Evolutionary conservation across 2,113 vertebrate species (phyloP).

Genomic region (Phaethon lepturus): DNA sequence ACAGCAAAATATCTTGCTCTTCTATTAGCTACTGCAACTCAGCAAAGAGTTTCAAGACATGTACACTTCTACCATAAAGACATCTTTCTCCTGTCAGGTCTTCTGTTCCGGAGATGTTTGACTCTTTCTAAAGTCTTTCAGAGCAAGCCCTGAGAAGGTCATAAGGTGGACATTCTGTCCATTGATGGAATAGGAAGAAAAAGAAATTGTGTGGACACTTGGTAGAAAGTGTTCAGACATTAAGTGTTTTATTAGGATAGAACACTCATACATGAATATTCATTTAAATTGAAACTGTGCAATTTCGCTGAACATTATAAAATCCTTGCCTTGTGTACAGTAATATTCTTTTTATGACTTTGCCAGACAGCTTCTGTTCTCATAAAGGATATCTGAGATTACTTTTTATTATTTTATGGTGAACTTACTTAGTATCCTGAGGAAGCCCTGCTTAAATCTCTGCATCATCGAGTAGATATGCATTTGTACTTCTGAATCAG

Average conservation of each 20-base stretch:
- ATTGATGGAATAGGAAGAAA: not conserved
- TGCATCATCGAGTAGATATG: not conserved
- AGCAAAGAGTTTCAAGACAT: not conserved
- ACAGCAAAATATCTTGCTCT: not conserved
- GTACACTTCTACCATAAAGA: not conserved
- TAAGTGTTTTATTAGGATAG: not conserved
- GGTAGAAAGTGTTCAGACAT: not conserved
- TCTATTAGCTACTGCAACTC: not conserved
- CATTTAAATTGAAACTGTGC: not conserved
- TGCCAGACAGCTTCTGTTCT: slow-evolving; percentile 8
- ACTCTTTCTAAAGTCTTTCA: not conserved
- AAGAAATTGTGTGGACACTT: not conserved
- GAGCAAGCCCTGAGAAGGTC: not conserved
- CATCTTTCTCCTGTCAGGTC: not conserved
- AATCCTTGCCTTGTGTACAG: not conserved
- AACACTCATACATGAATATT: not conserved
- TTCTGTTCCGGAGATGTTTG: not conserved
- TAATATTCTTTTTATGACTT: slow-evolving; percentile 13
- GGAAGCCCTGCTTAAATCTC: not conserved
- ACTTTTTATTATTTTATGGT: slow-evolving; percentile 11
- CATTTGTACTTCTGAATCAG: slow-evolving; percentile 28
- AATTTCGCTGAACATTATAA: not conserved
- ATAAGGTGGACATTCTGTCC: not conserved
- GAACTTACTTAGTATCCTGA: not conserved
- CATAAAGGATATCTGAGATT: slow-evolving; percentile 10